Base-by-base conservation (phyloP, 2,797 vertebrate genomes). In the Eulemur coronatus region DNA sequence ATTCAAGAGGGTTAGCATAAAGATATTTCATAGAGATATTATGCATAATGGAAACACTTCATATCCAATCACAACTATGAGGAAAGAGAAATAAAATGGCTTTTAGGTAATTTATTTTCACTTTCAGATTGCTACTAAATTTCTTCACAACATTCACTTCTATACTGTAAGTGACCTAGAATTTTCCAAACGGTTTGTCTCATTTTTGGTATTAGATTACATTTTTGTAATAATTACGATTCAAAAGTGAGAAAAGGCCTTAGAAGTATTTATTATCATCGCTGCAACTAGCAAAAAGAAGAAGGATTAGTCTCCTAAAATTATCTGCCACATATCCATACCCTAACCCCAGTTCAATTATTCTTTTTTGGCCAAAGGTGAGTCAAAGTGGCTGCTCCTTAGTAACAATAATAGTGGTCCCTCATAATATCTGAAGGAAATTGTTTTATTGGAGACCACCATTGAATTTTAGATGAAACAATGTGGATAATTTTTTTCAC, bases 11-110 rank as follows among this genome's bases (percentile, higher is more conserved):
- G 57, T 95, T 55, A 52, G 6, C 38, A 69, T 24, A 38, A 75
- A 90, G 28, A 72, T 88, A 84, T 57, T 82, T 28, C 65, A 59
- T 7, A 84, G 10, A n/a, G 24, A 65, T 73, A 72, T 26, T 84
- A 78, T 48, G 59, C 38, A 79, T 79, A 92, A 95, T 50, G 10
- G 15, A 92, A 95, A 81, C 13, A 95, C 67, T 91, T 78, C 52
- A 80, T 55, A 86, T 28, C 8, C 9, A 95, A 24, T 41, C 33
- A 93, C 6, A 96, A 86, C 26, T 92, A 57, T 65, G n/a, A 61
- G 73, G 13, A 76, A 73, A 84, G 28, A 91, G 33, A 86, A 69
- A 52, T 26, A 61, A 46, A 82, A 63, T 30, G 57, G 8, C 28
- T 84, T 80, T 86, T 38, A 84, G 48, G 61, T 48, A 7, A 93